Percentiles rank a stretch among this genome's conserved stretches.
phyloP scores from a whole-genome alignment of 2,797 vertebrate species.

The Sebastes taczanowskii region DNA sequence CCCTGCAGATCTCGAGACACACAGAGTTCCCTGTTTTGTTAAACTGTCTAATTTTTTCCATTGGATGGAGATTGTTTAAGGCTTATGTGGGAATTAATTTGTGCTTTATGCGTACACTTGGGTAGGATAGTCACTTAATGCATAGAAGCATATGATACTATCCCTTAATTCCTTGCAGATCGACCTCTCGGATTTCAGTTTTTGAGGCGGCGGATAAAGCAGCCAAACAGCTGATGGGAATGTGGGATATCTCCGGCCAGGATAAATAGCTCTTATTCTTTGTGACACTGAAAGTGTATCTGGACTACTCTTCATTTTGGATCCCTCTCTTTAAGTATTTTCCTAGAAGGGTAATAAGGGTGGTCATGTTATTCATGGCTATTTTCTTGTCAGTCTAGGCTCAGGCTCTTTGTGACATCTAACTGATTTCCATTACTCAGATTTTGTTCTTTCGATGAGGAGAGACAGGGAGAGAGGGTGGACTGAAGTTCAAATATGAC shows the following conservation, averaged over 20 bases:
- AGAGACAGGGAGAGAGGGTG: constrained; percentile 60
- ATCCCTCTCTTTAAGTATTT: constrained; percentile 75
- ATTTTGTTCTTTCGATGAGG: constrained; percentile 55
- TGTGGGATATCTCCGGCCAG: constrained; percentile 55
- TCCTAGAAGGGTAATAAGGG: constrained; percentile 74
- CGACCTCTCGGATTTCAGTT: constrained; percentile 44
- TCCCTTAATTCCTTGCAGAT: constrained; percentile 65
- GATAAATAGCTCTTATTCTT: constrained; percentile 68
- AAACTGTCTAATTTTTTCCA: constrained; percentile 3
- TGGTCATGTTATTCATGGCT: constrained; percentile 81
- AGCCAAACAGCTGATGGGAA: constrained; percentile 66
- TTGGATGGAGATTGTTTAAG: not conserved
- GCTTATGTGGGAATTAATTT: constrained; percentile 32
- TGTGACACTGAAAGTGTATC: constrained; percentile 76
- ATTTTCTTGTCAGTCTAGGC: constrained; percentile 83
- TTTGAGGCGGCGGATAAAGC: constrained; percentile 24
- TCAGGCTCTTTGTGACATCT: constrained; percentile 68
- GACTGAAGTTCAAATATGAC: constrained; percentile 67
- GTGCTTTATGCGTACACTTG: constrained; percentile 7
- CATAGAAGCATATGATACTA: constrained; percentile 38
- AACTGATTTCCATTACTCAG: constrained; percentile 75
- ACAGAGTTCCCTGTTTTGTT: not conserved
- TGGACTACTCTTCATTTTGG: constrained; percentile 73
- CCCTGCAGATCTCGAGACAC: constrained; percentile 17
- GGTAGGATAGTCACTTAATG: constrained; percentile 6